phyloP scores from a whole-genome alignment of 2,888 invertebrate species.

The Apoda limacodes region DNA sequence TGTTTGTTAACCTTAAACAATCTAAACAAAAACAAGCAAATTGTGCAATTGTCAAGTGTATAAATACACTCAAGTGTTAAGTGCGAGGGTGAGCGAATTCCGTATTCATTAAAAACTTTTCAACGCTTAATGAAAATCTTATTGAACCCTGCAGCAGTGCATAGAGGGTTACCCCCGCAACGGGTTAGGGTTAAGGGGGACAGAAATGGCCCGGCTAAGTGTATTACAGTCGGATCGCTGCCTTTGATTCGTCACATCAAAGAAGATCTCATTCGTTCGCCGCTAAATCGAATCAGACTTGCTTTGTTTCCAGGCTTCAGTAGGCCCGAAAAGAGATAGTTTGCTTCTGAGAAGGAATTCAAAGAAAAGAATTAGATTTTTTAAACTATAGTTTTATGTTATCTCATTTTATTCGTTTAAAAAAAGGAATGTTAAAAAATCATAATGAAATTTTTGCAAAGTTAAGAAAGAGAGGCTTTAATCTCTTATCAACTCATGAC shows the following conservation, averaged over 20 bases:
- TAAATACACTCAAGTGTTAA: no score
- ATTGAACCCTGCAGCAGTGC: slow-evolving; percentile 40
- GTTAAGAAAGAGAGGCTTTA: no score
- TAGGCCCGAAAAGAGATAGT: slow-evolving; percentile 37
- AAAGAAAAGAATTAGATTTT: no score
- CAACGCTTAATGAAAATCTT: slow-evolving; percentile 67
- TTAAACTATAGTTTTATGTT: no score
- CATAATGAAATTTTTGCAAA: no score
- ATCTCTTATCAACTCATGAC: no score
- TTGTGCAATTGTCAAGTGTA: no score
- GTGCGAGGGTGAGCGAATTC: no score
- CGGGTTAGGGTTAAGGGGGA: slow-evolving; percentile 25
- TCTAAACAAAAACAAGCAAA: no score
- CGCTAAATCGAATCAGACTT: slow-evolving; percentile 60
- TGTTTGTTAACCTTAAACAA: no score
- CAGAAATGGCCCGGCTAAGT: slow-evolving; percentile 64
- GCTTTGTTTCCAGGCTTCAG: slow-evolving; percentile 56
- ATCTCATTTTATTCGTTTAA: no score
- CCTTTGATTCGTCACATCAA: slow-evolving; percentile 70
- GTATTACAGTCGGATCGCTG: slow-evolving; percentile 66
- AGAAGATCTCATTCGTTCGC: slow-evolving; percentile 59
- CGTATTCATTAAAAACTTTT: slow-evolving; percentile 63
- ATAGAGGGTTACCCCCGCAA: slow-evolving; percentile 13
- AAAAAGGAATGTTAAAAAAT: no score
- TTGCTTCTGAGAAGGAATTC: slow-evolving; percentile 21